Conservation (phyloP, 2,888 invertebrate genomes). For the Diabrotica balteata region DNA sequence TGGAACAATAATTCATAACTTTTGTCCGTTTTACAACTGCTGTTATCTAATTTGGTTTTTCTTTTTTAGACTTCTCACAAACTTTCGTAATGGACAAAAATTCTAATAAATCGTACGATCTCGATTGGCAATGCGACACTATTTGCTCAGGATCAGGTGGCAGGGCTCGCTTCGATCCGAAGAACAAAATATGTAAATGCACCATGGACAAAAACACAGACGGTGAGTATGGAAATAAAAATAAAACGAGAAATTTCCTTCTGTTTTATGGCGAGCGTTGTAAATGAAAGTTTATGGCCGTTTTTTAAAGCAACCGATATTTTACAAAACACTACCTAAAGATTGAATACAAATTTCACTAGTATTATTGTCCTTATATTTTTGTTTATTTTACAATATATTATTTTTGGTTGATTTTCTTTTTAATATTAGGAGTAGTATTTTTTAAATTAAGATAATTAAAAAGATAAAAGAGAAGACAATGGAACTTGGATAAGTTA, state of each 20-base stretch:
- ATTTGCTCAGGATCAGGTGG: conserved; percentile 41
- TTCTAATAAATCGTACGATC: conserved; percentile 31
- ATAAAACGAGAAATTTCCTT: conserved; percentile 10
- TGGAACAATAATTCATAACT: no score
- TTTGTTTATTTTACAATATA: no score
- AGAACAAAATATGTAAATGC: conserved; percentile 39
- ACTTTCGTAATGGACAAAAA: conserved; percentile 23
- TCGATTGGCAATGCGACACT: conserved; percentile 37
- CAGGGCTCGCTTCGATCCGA: conserved; percentile 30
- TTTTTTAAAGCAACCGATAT: not conserved
- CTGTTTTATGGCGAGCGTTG: not conserved
- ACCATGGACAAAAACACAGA: conserved; percentile 30
- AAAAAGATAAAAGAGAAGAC: no score
- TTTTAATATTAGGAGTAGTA: no score
- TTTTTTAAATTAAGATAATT: no score
- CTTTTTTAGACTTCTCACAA: conserved; percentile 19
- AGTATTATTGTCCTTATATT: no score
- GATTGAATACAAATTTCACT: no score
- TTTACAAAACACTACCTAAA: no score
- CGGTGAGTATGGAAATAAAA: conserved; percentile 33
- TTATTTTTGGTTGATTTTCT: no score
- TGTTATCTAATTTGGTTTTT: no score
- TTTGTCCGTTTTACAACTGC: no score
- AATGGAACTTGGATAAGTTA: no score
- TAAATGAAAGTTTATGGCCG: conserved; percentile 1